Percentiles rank a stretch among this genome's conserved stretches.
Conservation (phyloP, 2,888 invertebrate species). For the Apodemia zela region DNA sequence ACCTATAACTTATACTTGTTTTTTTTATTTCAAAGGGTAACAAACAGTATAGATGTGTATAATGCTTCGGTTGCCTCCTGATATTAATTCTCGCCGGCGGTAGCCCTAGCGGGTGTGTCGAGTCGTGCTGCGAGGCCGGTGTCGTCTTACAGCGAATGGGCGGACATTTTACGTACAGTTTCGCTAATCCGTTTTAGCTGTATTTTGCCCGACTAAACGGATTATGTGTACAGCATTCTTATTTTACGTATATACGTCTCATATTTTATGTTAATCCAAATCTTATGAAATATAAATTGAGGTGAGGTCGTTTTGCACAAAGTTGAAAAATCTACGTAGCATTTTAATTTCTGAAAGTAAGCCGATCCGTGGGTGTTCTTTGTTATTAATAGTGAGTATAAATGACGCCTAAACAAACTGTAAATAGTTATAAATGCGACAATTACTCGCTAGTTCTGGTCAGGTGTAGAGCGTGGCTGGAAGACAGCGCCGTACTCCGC, state of each 20-base stretch:
- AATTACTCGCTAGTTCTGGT: too few species aligned
- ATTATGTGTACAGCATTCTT: neutral
- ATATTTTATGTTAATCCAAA: neutral
- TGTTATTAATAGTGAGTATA: too few species aligned
- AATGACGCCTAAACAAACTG: too few species aligned
- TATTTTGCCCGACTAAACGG: neutral
- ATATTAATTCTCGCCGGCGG: neutral
- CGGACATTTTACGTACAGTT: conserved; percentile 4
- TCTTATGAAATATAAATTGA: neutral
- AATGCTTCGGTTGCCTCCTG: neutral
- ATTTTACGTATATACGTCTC: neutral
- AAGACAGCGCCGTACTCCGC: too few species aligned
- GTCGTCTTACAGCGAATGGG: conserved; percentile 9
- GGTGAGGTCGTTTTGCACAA: neutral
- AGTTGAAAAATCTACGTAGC: neutral
- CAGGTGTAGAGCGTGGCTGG: too few species aligned
- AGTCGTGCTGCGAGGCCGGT: neutral
- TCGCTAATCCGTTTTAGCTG: conserved; percentile 2
- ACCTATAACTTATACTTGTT: too few species aligned
- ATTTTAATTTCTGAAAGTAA: too few species aligned
- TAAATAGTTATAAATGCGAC: too few species aligned
- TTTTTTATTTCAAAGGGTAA: too few species aligned
- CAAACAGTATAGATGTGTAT: too few species aligned
- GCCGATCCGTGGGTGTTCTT: too few species aligned
- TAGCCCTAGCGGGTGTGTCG: neutral